Evolutionary conservation across 2,113 vertebrate species (phyloP).

Genomic region (Atlantisia rogersi): DNA sequence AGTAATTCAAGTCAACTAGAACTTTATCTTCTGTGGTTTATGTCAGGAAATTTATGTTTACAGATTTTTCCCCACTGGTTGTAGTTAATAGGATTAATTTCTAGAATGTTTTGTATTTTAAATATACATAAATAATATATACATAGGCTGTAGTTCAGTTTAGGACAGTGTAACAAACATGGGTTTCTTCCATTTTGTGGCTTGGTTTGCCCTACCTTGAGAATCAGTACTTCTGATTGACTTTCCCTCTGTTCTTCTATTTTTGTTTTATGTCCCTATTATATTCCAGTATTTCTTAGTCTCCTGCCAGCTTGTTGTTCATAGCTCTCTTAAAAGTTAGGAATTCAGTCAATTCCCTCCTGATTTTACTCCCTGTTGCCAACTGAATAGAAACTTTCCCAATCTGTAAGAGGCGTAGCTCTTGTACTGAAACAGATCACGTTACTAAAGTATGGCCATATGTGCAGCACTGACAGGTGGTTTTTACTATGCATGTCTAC

Average conservation of each 20-base stretch:
- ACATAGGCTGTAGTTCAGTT: neutral
- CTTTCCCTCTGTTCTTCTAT: neutral
- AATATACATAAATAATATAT: neutral
- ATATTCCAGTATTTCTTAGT: slow-evolving; percentile 28
- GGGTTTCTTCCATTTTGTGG: neutral
- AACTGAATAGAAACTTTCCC: slow-evolving; percentile 1
- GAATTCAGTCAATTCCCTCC: slow-evolving; percentile 20
- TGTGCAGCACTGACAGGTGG: slow-evolving; percentile 47
- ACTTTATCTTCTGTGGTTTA: neutral
- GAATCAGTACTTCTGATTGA: neutral
- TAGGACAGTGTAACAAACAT: neutral
- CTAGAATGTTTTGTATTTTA: neutral
- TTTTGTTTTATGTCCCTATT: slow-evolving; percentile 18
- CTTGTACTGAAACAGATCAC: neutral
- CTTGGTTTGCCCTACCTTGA: neutral
- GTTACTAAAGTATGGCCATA: slow-evolving; percentile 20
- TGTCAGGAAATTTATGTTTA: neutral
- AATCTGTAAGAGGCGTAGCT: neutral
- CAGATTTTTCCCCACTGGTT: neutral
- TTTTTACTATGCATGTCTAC: neutral
- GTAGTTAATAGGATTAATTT: neutral
- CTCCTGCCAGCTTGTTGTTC: slow-evolving; percentile 25
- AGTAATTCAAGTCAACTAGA: neutral
- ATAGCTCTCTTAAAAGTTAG: neutral
- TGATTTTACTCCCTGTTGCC: slow-evolving; percentile 17